Percentiles rank a stretch among this genome's conserved stretches.
phyloP scores from a whole-genome alignment of 1,140 invertebrate species.

The Heliconius melpomene region DNA sequence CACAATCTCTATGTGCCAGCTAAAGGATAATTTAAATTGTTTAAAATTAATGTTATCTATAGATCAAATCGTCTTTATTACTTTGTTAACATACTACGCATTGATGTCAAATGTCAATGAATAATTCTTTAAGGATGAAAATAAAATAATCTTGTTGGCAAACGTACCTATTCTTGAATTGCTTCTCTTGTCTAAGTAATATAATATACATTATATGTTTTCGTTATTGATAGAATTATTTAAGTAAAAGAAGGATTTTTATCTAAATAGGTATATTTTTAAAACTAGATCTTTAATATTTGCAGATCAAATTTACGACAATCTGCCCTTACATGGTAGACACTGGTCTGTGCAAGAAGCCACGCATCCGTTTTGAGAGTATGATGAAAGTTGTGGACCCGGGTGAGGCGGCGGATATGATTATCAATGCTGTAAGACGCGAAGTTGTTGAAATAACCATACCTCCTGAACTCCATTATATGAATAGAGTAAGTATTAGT shows the following conservation, averaged over 20 bases:
- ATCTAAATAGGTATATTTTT: too few species aligned
- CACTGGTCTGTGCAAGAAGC: constrained; percentile 90
- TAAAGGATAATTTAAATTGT: too few species aligned
- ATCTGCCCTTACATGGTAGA: constrained; percentile 92
- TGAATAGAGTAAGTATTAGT: constrained; percentile 55
- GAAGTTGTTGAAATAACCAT: constrained; percentile 69
- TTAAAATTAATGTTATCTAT: too few species aligned
- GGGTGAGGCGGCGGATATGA: constrained; percentile 84
- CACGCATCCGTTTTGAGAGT: constrained; percentile 85
- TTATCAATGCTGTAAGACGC: constrained; percentile 84
- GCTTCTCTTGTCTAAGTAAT: too few species aligned
- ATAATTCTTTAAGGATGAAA: not conserved
- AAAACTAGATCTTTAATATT: not conserved
- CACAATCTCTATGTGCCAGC: too few species aligned
- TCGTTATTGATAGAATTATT: too few species aligned
- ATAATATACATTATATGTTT: too few species aligned
- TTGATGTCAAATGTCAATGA: not conserved
- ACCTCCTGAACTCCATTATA: constrained; percentile 60
- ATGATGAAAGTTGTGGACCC: constrained; percentile 84
- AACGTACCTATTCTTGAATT: too few species aligned
- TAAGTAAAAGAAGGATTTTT: too few species aligned
- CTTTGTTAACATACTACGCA: not conserved
- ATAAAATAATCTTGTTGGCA: too few species aligned
- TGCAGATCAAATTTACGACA: constrained; percentile 89
- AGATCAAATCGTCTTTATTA: not conserved